These are phyloP conservation scores for Ceyx cyanopectus DNA, from an alignment of 2,113 vertebrate genomes.

Conservation along the genomic window DNA sequence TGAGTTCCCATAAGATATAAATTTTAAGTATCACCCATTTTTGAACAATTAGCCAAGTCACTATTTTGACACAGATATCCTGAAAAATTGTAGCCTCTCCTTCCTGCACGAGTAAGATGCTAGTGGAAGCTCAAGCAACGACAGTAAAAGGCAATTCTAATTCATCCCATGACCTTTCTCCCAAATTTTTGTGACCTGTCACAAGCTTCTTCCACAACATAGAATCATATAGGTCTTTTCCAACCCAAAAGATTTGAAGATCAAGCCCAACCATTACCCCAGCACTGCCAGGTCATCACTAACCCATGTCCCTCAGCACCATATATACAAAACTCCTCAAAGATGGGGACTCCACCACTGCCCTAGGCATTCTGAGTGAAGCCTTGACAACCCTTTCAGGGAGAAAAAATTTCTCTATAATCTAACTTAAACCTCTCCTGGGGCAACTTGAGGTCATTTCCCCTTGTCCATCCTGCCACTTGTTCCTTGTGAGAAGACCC, in stretches of 20 bases:
- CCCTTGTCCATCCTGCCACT: background rate
- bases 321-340: background rate
- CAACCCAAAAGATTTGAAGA: background rate
- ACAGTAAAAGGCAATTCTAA: background rate
- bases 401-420: rapidly evolving
- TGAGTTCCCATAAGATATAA: background rate
- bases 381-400: no score
- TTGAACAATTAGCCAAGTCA: background rate
- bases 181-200: background rate
- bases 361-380: background rate
- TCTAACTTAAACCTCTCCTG: rapidly evolving
- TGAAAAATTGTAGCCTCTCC: background rate
- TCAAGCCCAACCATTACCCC: no score
- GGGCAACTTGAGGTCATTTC: rapidly evolving
- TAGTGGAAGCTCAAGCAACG: background rate
- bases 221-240: background rate
- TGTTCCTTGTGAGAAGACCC: background rate
- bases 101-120: rapidly evolving
- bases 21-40: background rate
- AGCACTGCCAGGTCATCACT: background rate
- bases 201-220: background rate
- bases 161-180: background rate
- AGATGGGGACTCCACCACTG: background rate
- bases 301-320: background rate
- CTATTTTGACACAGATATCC: background rate